Evolutionary conservation across 2,888 invertebrate species (phyloP).

Genomic region (Altica lythri): DNA sequence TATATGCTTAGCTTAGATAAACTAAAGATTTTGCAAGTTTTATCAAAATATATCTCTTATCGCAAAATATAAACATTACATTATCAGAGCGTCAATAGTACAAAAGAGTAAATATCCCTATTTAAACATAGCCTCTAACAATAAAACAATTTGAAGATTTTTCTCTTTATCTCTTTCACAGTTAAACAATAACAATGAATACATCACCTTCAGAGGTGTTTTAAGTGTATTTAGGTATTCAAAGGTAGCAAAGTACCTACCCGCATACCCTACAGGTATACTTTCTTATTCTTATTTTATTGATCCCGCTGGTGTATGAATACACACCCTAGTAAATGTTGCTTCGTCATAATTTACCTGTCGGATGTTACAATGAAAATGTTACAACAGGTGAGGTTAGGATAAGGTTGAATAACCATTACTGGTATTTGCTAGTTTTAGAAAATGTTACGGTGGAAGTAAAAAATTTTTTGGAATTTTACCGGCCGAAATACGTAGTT

Average conservation of each 20-base stretch:
- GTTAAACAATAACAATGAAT: conserved; percentile 10
- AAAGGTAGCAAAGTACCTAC: conserved; percentile 24
- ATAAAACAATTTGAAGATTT: not conserved
- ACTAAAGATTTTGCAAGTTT: too few species aligned
- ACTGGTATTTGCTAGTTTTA: conserved; percentile 1
- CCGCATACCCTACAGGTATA: conserved; percentile 14
- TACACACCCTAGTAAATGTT: conserved; percentile 28
- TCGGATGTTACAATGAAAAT: conserved; percentile 1
- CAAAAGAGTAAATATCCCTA: conserved; percentile 7
- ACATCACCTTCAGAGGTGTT: conserved; percentile 21
- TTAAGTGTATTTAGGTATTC: conserved; percentile 23
- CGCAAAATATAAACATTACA: too few species aligned
- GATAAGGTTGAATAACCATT: conserved; percentile 1
- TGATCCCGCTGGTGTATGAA: conserved; percentile 14
- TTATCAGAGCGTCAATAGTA: too few species aligned
- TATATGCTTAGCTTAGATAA: too few species aligned
- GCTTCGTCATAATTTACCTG: conserved; percentile 33
- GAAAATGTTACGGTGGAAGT: conserved; percentile 1
- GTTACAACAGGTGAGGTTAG: conserved; percentile 21
- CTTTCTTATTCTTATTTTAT: conserved; percentile 15
- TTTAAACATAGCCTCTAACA: conserved; percentile 6
- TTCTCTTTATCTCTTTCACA: conserved; percentile 11
- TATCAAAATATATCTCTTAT: too few species aligned
- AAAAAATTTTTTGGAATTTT: too few species aligned
- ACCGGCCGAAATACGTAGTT: too few species aligned